Conservation (phyloP, 2,888 invertebrate species). For the Antheraea assamensis region DNA sequence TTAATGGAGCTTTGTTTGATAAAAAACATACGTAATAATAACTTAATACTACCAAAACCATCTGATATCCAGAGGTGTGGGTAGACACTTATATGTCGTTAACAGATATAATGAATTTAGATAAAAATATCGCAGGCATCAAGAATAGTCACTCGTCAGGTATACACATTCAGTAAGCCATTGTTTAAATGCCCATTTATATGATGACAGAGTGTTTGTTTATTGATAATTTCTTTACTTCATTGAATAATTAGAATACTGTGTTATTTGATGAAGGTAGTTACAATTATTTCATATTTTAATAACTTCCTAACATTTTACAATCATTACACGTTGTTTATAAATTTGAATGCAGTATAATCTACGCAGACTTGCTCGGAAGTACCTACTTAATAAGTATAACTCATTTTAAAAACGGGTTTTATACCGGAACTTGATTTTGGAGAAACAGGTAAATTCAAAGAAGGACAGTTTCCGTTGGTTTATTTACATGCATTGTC, state of each 20-base stretch:
- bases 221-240: background rate
- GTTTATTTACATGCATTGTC: constrained; percentile 40
- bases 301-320: background rate
- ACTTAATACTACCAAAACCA: background rate
- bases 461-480: constrained; percentile 15
- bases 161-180: constrained; percentile 1
- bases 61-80: background rate
- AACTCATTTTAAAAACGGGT: background rate
- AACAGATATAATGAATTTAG: constrained; percentile 4
- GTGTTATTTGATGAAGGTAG: background rate
- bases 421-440: background rate
- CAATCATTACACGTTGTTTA: background rate
- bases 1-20: background rate
- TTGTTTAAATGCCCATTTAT: constrained; percentile 10
- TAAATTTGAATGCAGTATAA: background rate
- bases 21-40: background rate
- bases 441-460: constrained; percentile 14
- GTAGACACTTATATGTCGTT: background rate
- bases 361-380: background rate
- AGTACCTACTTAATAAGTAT: background rate
- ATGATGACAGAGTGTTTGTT: constrained; percentile 7
- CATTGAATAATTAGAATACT: background rate
- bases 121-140: background rate
- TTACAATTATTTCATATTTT: background rate
- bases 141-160: constrained; percentile 5